Base-by-base conservation (phyloP, 1,140 invertebrate species). In the Pinna nobilis region DNA sequence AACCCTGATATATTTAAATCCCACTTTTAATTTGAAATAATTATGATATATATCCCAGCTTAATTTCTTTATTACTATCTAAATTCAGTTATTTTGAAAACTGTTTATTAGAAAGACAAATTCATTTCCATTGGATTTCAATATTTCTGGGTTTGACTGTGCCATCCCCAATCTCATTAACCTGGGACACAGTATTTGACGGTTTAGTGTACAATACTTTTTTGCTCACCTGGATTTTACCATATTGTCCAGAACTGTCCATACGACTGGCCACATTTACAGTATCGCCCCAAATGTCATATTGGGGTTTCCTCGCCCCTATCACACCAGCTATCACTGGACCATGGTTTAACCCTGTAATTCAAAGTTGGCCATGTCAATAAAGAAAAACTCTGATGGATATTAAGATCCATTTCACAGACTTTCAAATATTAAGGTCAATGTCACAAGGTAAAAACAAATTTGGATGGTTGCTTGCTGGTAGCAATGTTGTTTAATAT, bases 211-310 rank as follows among this genome's bases (percentile, higher is more conserved):
- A n/a, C n/a, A n/a, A n/a, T n/a, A n/a, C n/a, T n/a, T n/a, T n/a
- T n/a, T n/a, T n/a, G n/a, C 53, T 57, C 69, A 97, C 96, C 92
- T 98, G 97, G 81, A 98, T 96, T 81, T 94, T 96, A 13, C 95
- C 96, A 70, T 95, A 94, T 91, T 97, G 73, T 28, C 97, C 97
- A 1, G 95, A 97, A 84, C 95, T 97, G 86, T 98, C 97, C 96
- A 99, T 97, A 80, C 97, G 91, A 7, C 95, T 97, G 1, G 96
- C 96, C 91, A 98, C 95, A 89, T 98, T 98, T 0, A 98, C 96
- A 0, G 95, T 94, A 89, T 98, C 94, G 0, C 96, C 96, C 96
- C 96, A 97, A 76, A 98, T 96, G 86, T 98, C 95, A 81, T 91
- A 97, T 13, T 96, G 91, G 0, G 96, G 96, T 85, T 97, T 97